Evolutionary conservation across 2,797 vertebrate genomes (phyloP).

Genomic region (Semaprochilodus insignis): DNA sequence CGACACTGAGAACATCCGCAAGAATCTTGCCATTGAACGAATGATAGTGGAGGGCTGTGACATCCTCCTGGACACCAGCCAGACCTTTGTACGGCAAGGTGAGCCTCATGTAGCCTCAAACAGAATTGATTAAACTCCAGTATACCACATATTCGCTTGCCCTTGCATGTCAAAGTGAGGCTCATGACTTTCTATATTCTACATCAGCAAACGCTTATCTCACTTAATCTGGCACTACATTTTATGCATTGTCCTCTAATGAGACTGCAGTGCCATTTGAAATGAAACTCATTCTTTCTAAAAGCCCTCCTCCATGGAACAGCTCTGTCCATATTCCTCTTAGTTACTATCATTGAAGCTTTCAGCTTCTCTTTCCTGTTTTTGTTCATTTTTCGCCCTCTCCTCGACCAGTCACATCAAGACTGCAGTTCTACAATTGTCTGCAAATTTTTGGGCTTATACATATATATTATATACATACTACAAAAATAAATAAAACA

Average conservation of each 20-base stretch:
- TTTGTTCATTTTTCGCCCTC: background rate
- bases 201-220: background rate
- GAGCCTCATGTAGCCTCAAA: slow-evolving; percentile 49
- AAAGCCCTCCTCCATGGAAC: background rate
- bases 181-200: background rate
- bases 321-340: background rate
- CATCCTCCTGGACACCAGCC: slow-evolving; percentile 92
- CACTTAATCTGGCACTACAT: background rate
- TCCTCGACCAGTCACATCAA: background rate
- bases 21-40: slow-evolving; percentile 94
- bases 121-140: background rate
- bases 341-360: background rate
- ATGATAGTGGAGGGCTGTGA: slow-evolving; percentile 96
- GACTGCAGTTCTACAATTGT: background rate
- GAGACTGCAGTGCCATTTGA: slow-evolving; percentile 15
- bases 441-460: no score
- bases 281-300: background rate
- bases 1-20: slow-evolving; percentile 95
- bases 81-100: slow-evolving; percentile 96
- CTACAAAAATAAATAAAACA: no score
- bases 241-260: slow-evolving; percentile 21
- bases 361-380: background rate
- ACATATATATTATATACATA: no score
- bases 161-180: background rate
- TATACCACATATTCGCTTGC: background rate